Conservation (phyloP, 1,140 invertebrate species). For the Rhopalosiphum padi region DNA sequence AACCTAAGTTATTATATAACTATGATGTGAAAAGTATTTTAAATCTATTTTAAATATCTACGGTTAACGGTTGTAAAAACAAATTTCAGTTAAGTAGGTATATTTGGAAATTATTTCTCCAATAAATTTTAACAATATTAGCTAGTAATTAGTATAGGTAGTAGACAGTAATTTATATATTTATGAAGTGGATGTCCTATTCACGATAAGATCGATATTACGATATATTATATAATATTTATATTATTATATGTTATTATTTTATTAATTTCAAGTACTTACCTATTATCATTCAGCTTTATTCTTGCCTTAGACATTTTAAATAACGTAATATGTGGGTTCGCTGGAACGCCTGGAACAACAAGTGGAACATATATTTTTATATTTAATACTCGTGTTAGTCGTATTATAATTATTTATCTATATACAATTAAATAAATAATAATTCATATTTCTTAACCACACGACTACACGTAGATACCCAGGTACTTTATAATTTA, state of each 20-base stretch:
- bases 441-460: no score
- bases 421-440: no score
- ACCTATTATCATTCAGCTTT: neutral
- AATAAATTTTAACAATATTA: neutral
- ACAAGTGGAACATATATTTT: no score
- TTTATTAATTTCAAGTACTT: neutral
- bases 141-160: no score
- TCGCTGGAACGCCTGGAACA: no score
- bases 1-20: neutral
- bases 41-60: neutral
- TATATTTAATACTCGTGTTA: no score
- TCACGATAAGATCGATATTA: no score
- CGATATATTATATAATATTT: neutral
- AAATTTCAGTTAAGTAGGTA: neutral
- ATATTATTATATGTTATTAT: no score
- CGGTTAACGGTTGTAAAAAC: neutral
- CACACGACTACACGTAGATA: neutral
- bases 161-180: no score
- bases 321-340: neutral
- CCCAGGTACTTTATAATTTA: no score
- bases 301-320: neutral
- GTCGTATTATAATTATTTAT: neutral
- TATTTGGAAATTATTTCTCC: neutral
- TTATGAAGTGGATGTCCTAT: no score
- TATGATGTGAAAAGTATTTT: neutral